Evolutionary conservation across 2,888 invertebrate genomes (phyloP).

Genomic region (Corbicula japonica): DNA sequence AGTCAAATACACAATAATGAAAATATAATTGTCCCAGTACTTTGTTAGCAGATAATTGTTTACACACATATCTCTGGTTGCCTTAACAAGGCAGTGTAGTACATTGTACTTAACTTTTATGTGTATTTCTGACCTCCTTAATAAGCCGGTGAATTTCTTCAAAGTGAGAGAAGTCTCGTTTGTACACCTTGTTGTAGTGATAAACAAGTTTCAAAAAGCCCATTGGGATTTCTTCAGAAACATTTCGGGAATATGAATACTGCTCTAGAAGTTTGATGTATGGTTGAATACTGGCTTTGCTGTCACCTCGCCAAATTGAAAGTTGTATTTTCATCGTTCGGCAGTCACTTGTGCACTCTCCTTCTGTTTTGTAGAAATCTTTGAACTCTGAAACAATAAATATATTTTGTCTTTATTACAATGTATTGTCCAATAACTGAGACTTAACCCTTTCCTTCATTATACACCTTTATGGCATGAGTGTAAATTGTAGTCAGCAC

Average conservation of each 20-base stretch:
- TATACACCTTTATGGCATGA: too few relatives aligned
- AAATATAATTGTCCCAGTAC: too few relatives aligned
- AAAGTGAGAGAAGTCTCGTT: constrained; percentile 9
- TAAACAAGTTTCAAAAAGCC: constrained; percentile 49
- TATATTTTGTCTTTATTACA: too few relatives aligned
- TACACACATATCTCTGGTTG: too few relatives aligned
- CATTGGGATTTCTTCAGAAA: constrained; percentile 14
- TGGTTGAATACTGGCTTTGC: constrained; percentile 19
- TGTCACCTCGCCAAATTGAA: constrained; percentile 7
- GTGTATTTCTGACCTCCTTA: not conserved
- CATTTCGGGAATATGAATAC: not conserved
- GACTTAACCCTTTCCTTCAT: too few relatives aligned
- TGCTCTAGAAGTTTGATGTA: constrained; percentile 23
- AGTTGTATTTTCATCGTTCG: constrained; percentile 17
- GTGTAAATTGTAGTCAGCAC: too few relatives aligned
- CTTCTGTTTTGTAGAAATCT: constrained; percentile 15
- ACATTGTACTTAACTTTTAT: not conserved
- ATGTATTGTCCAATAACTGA: too few relatives aligned
- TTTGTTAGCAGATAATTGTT: too few relatives aligned
- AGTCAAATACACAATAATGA: too few relatives aligned
- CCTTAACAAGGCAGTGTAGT: too few relatives aligned
- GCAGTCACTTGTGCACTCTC: constrained; percentile 9
- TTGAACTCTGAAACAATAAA: constrained; percentile 25
- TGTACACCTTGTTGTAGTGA: constrained; percentile 42
- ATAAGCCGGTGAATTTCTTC: not conserved